Evolutionary conservation across 2,888 invertebrate genomes (phyloP), one percentile per base, ranked within the genome.

Genomic region (Oeneis ivallda): DNA sequence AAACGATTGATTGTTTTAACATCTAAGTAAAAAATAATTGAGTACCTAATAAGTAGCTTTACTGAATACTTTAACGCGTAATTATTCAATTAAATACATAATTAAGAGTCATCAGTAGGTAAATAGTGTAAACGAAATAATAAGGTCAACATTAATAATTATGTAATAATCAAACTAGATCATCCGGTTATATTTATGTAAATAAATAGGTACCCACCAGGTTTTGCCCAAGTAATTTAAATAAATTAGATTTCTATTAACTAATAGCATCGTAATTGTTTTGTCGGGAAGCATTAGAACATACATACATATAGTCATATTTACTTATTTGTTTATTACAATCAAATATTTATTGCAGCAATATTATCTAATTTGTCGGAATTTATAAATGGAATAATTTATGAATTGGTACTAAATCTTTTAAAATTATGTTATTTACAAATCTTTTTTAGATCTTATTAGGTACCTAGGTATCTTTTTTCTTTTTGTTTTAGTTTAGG

Each of bases 211-310:
- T 54, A 54, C 15, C 4, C 6, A n/a, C 15, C 15, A 53, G n/a
- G 45, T 45, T 45, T 45, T 45, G 45, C 1, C 15, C 26, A 15
- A 34, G 15, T 53, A 53, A 37, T 53, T 53, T 53, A 6, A 26
- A 56, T 26, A 6, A 58, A 61, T 61, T 61, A 52, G 26, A 61
- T 61, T n/a, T n/a, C n/a, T n/a, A n/a, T n/a, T n/a, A n/a, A n/a
- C n/a, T n/a, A 61, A 52, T 26, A 41, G 9, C 11, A 32, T 61
- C 13, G 34, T 60, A 60, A 60, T 61, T 10, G 43, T 52, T 61
- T 61, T 61, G 52, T 52, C 61, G 32, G 61, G 61, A 61, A 52
- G 11, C 26, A 41, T 52, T 52, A 26, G 26, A 41, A 61, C 34
- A n/a, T 61, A 49, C 13, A 8, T 39, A 13, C 19, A 61, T 52